A percentile compares a stretch with the other conserved stretches of the same genome.
Evolutionary conservation across 1,140 invertebrate genomes (phyloP).

Genomic region (Sweltsa coloradensis): DNA sequence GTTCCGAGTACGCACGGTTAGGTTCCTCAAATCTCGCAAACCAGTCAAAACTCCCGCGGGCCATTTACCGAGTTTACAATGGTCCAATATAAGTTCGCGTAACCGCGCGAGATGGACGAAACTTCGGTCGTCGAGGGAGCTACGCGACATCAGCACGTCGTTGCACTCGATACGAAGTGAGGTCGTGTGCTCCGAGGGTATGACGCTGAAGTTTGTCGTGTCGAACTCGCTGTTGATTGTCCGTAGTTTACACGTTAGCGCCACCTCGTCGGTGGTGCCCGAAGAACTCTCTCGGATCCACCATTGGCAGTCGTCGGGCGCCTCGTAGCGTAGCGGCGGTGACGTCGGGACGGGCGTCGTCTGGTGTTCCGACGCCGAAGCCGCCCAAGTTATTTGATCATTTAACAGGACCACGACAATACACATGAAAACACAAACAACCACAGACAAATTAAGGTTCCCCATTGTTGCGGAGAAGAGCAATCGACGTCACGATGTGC

Average conservation of each 20-base stretch:
- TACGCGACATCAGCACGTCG: conserved; percentile 55
- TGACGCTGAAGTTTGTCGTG: conserved; percentile 76
- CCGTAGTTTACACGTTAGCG: conserved; percentile 62
- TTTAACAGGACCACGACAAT: too few relatives aligned
- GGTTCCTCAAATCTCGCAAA: conserved; percentile 59
- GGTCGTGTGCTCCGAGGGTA: conserved; percentile 70
- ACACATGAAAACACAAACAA: too few relatives aligned
- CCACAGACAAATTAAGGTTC: too few relatives aligned
- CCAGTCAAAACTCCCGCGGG: conserved; percentile 59
- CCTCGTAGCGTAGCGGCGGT: conserved; percentile 54
- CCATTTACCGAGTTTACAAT: conserved; percentile 73
- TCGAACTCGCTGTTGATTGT: conserved; percentile 72
- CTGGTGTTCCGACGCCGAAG: conserved; percentile 15
- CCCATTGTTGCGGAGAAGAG: too few relatives aligned
- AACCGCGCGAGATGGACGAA: conserved; percentile 67
- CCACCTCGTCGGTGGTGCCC: conserved; percentile 45
- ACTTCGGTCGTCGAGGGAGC: conserved; percentile 58
- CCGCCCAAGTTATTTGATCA: too few relatives aligned
- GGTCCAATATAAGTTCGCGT: conserved; percentile 63
- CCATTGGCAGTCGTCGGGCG: conserved; percentile 73
- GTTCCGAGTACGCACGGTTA: conserved; percentile 69
- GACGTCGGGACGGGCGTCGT: conserved; percentile 34
- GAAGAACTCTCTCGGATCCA: conserved; percentile 28
- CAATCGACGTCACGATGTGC: too few relatives aligned
- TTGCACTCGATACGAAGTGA: conserved; percentile 66